Percentiles rank a stretch among this genome's conserved stretches.
Evolutionary conservation across 1,140 invertebrate species (phyloP).

Genomic region (Sarcophaga peregrina): DNA sequence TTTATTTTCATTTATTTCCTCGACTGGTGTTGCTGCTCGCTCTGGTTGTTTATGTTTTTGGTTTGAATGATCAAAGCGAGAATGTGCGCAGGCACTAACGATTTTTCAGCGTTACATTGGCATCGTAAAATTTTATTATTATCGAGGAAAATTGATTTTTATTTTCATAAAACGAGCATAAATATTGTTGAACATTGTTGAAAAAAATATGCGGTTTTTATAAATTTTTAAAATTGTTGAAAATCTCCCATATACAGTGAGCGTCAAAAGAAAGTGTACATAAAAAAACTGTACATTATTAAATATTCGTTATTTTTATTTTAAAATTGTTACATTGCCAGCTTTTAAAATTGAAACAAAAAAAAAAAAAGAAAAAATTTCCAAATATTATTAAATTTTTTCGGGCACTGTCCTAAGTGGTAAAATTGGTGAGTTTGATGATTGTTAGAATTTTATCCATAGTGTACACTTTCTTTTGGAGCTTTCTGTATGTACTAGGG

Average conservation of each 20-base stretch:
- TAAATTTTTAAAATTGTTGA: neutral
- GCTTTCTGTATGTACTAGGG: no score
- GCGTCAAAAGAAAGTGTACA: no score
- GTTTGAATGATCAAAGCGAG: neutral
- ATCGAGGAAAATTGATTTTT: conserved; percentile 10
- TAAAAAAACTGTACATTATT: no score
- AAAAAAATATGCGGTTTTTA: neutral
- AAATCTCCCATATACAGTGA: neutral
- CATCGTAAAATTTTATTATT: conserved; percentile 12
- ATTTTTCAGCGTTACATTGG: neutral
- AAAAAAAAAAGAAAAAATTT: no score
- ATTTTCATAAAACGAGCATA: neutral
- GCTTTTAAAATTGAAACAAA: no score
- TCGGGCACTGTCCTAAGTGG: no score
- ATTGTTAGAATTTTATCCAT: no score
- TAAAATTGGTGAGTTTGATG: no score
- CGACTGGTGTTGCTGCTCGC: neutral
- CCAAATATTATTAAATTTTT: no score
- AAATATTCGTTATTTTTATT: no score
- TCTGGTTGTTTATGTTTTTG: neutral
- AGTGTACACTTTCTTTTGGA: no score
- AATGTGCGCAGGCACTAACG: conserved; percentile 17
- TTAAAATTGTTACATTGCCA: no score
- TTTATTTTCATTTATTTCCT: neutral
- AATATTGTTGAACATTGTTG: neutral